Percentiles rank a stretch among this genome's conserved stretches.
Conservation (phyloP, 2,797 vertebrate species). For the Gymnothorax javanicus region DNA sequence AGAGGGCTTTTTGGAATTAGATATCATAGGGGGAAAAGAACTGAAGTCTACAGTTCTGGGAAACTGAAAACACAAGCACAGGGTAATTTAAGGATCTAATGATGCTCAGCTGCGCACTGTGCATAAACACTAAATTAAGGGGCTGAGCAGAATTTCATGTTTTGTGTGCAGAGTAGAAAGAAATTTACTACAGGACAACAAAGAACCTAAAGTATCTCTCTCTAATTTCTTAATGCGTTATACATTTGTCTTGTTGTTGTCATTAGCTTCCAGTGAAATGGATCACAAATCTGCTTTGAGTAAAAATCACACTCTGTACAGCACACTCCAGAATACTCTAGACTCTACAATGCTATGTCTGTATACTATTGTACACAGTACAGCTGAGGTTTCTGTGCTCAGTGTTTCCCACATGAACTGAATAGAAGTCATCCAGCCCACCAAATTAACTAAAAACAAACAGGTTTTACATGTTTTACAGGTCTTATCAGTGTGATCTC, state of each 20-base stretch:
- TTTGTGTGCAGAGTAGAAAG: neutral
- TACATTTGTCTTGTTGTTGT: neutral
- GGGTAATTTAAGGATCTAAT: neutral
- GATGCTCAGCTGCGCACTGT: neutral
- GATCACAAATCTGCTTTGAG: neutral
- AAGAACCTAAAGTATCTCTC: neutral
- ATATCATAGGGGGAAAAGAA: neutral
- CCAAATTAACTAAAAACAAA: conserved; percentile 48
- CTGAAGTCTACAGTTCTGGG: neutral
- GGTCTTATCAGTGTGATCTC: neutral
- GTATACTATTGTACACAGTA: neutral
- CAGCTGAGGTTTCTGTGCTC: neutral
- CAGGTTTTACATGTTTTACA: neutral
- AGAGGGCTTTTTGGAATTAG: neutral
- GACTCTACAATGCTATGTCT: neutral
- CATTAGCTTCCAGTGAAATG: neutral
- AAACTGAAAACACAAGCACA: neutral
- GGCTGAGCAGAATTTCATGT: neutral
- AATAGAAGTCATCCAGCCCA: conserved; percentile 28
- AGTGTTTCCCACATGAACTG: neutral
- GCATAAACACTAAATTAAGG: neutral
- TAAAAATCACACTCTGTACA: neutral
- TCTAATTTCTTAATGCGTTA: neutral
- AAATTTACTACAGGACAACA: neutral
- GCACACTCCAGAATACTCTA: neutral